Evolutionary conservation across 2,797 vertebrate genomes (phyloP).

Genomic region (Enteromius paludinosus): DNA sequence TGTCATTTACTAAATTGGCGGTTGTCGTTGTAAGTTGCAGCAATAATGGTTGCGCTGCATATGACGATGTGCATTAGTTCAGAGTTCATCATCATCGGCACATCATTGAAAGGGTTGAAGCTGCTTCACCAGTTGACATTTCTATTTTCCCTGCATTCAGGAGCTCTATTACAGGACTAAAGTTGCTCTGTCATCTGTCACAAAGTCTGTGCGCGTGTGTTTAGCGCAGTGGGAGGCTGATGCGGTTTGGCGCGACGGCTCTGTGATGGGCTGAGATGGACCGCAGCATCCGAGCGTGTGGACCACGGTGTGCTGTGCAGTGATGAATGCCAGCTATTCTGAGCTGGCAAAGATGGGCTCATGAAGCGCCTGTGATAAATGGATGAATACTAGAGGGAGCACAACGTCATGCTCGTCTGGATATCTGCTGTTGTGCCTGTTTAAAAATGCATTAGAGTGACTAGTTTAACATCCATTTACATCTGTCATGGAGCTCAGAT

Average conservation of each 20-base stretch:
- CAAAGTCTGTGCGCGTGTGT: slow-evolving; percentile 54
- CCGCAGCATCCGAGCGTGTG: slow-evolving; percentile 67
- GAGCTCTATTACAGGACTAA: slow-evolving; percentile 7
- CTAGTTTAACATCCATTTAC: slow-evolving; percentile 75
- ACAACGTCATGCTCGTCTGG: slow-evolving; percentile 64
- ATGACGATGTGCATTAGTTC: background rate
- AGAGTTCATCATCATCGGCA: background rate
- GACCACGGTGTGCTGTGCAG: slow-evolving; percentile 67
- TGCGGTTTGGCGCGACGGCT: background rate
- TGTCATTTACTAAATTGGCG: background rate
- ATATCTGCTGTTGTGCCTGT: slow-evolving; percentile 74
- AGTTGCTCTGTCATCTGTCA: slow-evolving; percentile 17
- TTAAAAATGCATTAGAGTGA: slow-evolving; percentile 80
- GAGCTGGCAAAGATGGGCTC: slow-evolving; percentile 51
- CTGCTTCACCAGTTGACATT: slow-evolving; percentile 1
- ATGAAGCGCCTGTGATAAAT: slow-evolving; percentile 65
- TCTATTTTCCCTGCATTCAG: slow-evolving; percentile 16
- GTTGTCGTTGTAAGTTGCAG: background rate
- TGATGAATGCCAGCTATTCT: slow-evolving; percentile 75
- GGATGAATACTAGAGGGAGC: slow-evolving; percentile 51
- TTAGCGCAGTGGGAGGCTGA: background rate
- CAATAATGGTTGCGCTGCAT: background rate
- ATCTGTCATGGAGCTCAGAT: slow-evolving; percentile 69
- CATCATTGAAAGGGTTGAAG: background rate
- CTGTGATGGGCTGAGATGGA: slow-evolving; percentile 40